Evolutionary conservation across 2,113 vertebrate species (phyloP), one percentile per base, ranked within the genome.

Genomic region (Bufo bufo): DNA sequence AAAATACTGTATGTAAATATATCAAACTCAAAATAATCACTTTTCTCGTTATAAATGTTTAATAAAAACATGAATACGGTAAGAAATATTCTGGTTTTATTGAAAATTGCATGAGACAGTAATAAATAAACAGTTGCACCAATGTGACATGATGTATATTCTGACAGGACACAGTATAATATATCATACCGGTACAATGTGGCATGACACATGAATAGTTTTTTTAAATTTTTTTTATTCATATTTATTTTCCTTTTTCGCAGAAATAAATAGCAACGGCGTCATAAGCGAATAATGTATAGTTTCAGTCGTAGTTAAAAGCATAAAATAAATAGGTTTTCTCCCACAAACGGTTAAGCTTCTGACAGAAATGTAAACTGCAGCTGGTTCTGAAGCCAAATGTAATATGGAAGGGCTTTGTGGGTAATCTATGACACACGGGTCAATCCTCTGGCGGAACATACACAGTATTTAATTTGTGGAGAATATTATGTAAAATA

Each of bases 81-180:
- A 98, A 97, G 96, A 98, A 97, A 99, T 94, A 95, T 94, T 94
- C 92, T 92, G 94, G 91, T 97, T 97, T 99, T 98, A 98, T 97
- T 98, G 96, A 96, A 96, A 97, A 96, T 95, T 94, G 95, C 95
- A 96, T 94, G 96, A 95, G 96, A 97, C 92, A 92, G 91, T 89
- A 99, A 99, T 99, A 99, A 99, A 99, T 99, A 99, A 97, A 97
- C 94, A 94, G 95, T 96, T 94, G 92, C 95, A 95, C 93, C 89
- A 93, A 90, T 95, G 82, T 88, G 90, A 95, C 94, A 96, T 92
- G 91, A 92, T 89, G 87, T 77, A 88, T 92, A 92, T 91, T 91
- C 89, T 90, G 92, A 92, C 91, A 94, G 93, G 93, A 92, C 94
- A 93, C 92, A 92, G 90, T 90, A 90, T 82, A 33, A 61, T 66